phyloP scores from a whole-genome alignment of 2,797 vertebrate species.

The Prionace glauca region DNA sequence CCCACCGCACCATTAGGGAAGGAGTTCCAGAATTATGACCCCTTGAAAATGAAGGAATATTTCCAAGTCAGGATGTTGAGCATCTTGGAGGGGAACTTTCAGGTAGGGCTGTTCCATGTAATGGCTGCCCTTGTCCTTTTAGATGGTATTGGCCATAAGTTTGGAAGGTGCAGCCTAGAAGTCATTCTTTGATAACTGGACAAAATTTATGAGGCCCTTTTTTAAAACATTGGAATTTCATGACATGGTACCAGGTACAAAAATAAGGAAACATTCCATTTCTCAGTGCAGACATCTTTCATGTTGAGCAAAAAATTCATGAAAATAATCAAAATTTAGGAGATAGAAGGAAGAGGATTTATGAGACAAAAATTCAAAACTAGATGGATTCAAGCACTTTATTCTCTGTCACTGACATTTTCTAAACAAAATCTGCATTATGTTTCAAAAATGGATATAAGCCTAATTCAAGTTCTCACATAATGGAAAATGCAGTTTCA shows the following conservation, averaged over 20 bases:
- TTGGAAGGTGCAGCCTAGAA: neutral
- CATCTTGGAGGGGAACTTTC: too few relatives aligned
- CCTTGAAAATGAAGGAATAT: too few relatives aligned
- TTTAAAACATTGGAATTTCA: neutral
- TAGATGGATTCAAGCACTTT: neutral
- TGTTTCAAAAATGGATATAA: neutral
- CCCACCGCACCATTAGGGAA: too few relatives aligned
- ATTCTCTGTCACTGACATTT: neutral
- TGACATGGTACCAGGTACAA: too few relatives aligned
- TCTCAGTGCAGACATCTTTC: neutral
- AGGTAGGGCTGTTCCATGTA: too few relatives aligned
- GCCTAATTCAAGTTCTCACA: neutral
- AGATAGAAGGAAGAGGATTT: neutral
- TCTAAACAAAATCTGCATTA: neutral
- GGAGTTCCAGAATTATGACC: too few relatives aligned
- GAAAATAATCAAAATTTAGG: neutral
- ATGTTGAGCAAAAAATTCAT: neutral
- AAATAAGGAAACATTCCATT: neutral
- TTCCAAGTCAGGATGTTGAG: too few relatives aligned
- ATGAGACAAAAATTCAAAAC: neutral
- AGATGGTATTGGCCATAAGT: too few relatives aligned
- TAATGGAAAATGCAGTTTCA: neutral
- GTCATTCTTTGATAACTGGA: neutral
- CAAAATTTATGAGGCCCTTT: neutral
- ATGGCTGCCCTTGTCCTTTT: too few relatives aligned